These are phyloP conservation scores for Galbula dea DNA, from an alignment of 2,113 vertebrate species.

Conservation along the genomic window DNA sequence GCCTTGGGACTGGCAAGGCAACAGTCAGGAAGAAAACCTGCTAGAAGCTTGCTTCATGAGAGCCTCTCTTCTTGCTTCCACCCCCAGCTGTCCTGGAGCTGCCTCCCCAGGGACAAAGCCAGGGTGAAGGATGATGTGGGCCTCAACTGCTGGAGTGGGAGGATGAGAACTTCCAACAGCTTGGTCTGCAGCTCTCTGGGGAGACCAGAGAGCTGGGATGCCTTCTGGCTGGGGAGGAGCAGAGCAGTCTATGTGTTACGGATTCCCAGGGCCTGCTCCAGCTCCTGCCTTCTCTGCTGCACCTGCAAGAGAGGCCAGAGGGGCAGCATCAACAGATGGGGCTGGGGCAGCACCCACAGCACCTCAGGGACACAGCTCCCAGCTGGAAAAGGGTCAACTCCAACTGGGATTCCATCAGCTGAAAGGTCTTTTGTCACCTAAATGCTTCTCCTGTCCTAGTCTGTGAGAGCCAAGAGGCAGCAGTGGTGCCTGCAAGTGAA, in stretches of 20 bases:
- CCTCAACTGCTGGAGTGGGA: slow-evolving; percentile 25
- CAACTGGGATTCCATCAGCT: background rate
- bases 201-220: slow-evolving; percentile 22
- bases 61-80: slow-evolving; percentile 54
- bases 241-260: slow-evolving; percentile 85
- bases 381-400: background rate
- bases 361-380: background rate
- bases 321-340: fast-evolving
- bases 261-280: slow-evolving; percentile 98
- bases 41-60: slow-evolving; percentile 62
- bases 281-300: slow-evolving; percentile 94
- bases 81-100: background rate
- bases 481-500: background rate
- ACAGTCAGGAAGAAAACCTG: slow-evolving; percentile 55
- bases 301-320: slow-evolving; percentile 76
- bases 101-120: slow-evolving; percentile 16
- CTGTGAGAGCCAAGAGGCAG: background rate
- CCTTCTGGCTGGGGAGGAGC: background rate
- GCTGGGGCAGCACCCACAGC: background rate
- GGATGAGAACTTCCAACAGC: slow-evolving; percentile 34
- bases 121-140: background rate
- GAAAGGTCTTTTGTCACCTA: background rate
- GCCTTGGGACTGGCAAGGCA: slow-evolving; percentile 50
- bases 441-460: background rate
- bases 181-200: slow-evolving; percentile 51